Conservation (phyloP, 2,797 vertebrate species). For the Argyrosomus regius region DNA sequence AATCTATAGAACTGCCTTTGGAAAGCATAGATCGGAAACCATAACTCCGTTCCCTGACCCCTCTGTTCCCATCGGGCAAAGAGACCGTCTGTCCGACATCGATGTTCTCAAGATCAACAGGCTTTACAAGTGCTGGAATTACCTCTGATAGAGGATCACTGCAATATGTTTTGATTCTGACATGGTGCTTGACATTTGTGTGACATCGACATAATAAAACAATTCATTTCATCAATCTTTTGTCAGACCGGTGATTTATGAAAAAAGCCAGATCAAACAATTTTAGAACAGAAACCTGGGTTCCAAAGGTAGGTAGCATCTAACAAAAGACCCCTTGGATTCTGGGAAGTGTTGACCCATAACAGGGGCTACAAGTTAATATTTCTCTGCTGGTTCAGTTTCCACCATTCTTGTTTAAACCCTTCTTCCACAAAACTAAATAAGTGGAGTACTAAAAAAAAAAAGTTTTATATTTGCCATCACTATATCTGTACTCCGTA, state of each 20-base stretch:
- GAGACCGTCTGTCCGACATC: background rate
- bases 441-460: background rate
- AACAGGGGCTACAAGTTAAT: background rate
- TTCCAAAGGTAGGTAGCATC: no score
- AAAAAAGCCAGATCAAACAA: no score
- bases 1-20: slow-evolving; percentile 65
- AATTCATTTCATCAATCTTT: no score
- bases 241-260: no score
- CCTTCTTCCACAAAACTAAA: no score
- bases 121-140: slow-evolving; percentile 64
- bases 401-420: no score
- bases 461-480: background rate
- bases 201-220: no score
- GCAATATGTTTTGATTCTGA: background rate
- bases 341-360: no score
- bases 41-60: slow-evolving; percentile 67
- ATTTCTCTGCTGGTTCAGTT: background rate
- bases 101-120: slow-evolving; percentile 72
- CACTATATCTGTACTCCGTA: background rate
- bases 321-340: no score
- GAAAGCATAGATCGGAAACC: background rate
- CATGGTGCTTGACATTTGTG: background rate
- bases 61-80: slow-evolving; percentile 60
- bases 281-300: no score
- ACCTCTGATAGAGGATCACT: background rate